Percentiles rank a stretch among this genome's conserved stretches.
These are phyloP conservation scores for Orthosia incerta DNA, from an alignment of 2,888 invertebrate genomes.

Conservation along the genomic window DNA sequence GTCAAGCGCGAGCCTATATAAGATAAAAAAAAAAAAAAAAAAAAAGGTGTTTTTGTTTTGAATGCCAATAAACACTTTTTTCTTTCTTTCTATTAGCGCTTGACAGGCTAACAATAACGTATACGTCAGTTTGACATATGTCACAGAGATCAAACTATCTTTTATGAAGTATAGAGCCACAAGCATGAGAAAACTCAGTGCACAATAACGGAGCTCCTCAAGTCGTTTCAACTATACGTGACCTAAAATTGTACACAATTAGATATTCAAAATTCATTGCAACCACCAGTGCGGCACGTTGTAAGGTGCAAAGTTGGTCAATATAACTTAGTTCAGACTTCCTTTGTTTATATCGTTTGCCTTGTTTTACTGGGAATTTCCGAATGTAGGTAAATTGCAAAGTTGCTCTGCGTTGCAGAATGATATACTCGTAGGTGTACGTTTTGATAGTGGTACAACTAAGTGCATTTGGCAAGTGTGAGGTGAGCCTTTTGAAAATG, in stretches of 20 bases:
- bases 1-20: no score
- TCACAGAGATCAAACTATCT: no score
- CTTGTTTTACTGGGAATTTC: constrained; percentile 73
- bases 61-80: no score
- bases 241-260: constrained; percentile 63
- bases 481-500: neutral
- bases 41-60: no score
- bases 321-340: constrained; percentile 77
- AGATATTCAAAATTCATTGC: constrained; percentile 70
- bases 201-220: constrained; percentile 27
- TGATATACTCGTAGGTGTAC: constrained; percentile 47
- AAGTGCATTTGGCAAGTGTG: constrained; percentile 39
- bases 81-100: no score
- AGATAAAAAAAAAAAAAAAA: no score
- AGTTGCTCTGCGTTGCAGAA: constrained; percentile 61
- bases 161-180: no score
- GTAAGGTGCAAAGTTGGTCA: constrained; percentile 75
- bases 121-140: no score
- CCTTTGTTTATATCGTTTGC: constrained; percentile 74
- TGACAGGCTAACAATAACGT: no score
- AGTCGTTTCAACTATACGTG: constrained; percentile 55
- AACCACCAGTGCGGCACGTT: constrained; percentile 56
- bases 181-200: neutral
- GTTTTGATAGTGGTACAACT: constrained; percentile 56
- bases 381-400: constrained; percentile 71